phyloP scores from a whole-genome alignment of 2,113 vertebrate species.

The Psophia crepitans region DNA sequence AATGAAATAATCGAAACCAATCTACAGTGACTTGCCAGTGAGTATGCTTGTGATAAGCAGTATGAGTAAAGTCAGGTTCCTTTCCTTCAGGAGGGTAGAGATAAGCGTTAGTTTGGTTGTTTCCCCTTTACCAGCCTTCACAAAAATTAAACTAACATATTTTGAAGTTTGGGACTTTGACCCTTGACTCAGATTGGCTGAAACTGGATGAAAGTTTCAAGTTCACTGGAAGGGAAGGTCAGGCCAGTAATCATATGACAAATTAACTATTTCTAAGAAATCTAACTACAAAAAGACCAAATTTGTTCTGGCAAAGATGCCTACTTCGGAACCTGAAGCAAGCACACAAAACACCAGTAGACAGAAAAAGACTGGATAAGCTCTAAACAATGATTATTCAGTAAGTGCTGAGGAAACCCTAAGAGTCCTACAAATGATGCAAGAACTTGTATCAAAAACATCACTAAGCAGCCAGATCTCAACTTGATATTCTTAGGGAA shows the following conservation, averaged over 20 bases:
- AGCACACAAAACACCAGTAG: neutral
- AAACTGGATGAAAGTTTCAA: neutral
- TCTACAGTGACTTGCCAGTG: neutral
- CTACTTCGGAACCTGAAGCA: neutral
- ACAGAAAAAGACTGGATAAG: neutral
- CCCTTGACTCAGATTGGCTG: neutral
- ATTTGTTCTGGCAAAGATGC: neutral
- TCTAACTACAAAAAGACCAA: neutral
- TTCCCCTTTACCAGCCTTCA: neutral
- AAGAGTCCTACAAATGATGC: neutral
- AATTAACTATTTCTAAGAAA: too few relatives aligned
- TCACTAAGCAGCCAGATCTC: neutral
- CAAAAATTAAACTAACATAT: neutral
- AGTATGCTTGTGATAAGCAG: neutral
- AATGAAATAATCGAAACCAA: neutral
- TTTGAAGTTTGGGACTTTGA: neutral
- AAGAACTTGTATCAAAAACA: neutral
- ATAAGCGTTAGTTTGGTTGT: neutral
- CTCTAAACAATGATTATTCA: neutral
- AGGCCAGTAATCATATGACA: neutral
- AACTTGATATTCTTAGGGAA: neutral
- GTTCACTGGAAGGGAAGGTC: neutral
- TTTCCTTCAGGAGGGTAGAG: neutral
- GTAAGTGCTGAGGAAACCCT: neutral
- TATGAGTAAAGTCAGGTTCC: neutral